Evolutionary conservation across 2,113 vertebrate genomes (phyloP).

Genomic region (Sminthopsis crassicaudata): DNA sequence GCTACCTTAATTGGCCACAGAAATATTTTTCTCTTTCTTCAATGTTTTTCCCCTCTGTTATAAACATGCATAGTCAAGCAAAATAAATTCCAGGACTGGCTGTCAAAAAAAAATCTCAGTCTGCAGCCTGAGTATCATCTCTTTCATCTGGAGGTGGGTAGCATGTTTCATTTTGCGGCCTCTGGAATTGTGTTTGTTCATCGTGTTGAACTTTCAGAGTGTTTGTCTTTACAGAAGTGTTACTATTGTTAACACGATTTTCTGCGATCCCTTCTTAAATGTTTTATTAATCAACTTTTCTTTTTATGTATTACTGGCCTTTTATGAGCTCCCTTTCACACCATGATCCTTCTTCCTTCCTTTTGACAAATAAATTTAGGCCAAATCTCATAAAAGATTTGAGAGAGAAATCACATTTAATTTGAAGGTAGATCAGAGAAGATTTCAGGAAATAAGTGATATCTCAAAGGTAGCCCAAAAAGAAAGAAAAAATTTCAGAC

Average conservation of each 20-base stretch:
- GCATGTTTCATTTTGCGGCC: background rate
- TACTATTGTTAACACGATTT: background rate
- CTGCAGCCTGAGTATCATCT: background rate
- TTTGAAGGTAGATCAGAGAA: background rate
- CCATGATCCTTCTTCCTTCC: background rate
- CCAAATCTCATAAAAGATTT: background rate
- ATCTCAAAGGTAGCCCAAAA: background rate
- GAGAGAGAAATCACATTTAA: background rate
- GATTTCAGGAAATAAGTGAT: background rate
- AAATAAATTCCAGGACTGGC: background rate
- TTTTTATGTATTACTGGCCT: background rate
- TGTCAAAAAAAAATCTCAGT: background rate
- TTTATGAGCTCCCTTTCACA: background rate
- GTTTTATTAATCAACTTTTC: background rate
- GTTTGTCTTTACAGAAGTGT: background rate
- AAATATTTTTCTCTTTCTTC: background rate
- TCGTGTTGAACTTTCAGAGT: background rate
- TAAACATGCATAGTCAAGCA: background rate
- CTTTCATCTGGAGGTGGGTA: background rate
- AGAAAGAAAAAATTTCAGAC: background rate
- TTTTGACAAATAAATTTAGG: background rate
- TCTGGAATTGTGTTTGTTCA: background rate
- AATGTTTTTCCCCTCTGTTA: background rate
- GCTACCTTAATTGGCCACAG: background rate
- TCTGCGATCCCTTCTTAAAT: background rate